Conservation (phyloP, 2,113 vertebrate genomes). For the Sapayoa aenigma region DNA sequence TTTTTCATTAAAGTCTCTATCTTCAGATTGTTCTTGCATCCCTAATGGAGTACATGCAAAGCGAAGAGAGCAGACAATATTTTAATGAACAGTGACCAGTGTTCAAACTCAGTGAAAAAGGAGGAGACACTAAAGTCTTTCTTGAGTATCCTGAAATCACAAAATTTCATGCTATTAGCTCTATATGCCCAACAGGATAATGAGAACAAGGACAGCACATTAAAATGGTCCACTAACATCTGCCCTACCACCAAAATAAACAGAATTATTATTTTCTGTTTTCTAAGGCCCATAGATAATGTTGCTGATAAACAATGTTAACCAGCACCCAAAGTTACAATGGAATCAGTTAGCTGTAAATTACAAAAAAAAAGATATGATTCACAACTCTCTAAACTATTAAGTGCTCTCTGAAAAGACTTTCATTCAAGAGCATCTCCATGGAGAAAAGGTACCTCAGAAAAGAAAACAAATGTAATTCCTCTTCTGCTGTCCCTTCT, state of each 20-base stretch:
- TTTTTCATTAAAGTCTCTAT: not conserved
- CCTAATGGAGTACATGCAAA: not conserved
- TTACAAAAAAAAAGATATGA: not conserved
- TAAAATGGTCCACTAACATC: not conserved
- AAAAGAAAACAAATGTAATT: not conserved
- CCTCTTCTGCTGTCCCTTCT: not conserved
- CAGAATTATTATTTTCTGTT: not conserved
- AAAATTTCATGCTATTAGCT: not conserved
- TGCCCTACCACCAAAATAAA: not conserved
- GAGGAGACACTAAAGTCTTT: not conserved
- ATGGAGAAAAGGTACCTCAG: not conserved
- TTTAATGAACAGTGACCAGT: not conserved
- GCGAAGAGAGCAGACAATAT: not conserved
- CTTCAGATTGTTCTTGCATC: not conserved
- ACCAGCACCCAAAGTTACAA: not conserved
- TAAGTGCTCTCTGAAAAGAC: not conserved
- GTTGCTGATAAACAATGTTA: not conserved
- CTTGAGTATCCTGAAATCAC: not conserved
- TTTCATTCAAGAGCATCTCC: not conserved
- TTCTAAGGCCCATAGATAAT: not conserved
- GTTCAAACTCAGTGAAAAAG: not conserved
- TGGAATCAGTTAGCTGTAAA: not conserved
- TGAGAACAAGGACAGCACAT: not conserved
- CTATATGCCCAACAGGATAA: not conserved
- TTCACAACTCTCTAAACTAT: not conserved